Percentiles rank a stretch among this genome's conserved stretches.
phyloP scores from a whole-genome alignment of 2,113 vertebrate species.

The Myodes glareolus region DNA sequence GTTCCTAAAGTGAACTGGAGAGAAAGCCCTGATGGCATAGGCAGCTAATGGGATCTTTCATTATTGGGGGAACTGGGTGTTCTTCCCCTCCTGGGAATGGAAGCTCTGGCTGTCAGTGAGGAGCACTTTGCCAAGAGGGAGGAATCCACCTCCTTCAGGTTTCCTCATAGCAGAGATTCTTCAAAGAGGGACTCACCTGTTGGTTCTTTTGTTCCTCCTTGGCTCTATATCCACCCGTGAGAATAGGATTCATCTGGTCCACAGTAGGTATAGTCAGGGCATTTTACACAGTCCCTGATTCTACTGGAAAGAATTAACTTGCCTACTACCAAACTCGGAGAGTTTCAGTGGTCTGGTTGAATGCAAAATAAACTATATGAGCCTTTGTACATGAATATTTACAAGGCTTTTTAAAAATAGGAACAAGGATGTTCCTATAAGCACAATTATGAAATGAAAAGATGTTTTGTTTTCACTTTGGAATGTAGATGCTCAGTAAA shows the following conservation, averaged over 20 bases:
- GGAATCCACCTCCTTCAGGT: slow-evolving; percentile 14
- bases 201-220: slow-evolving; percentile 51
- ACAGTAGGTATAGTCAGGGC: neutral
- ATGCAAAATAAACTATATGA: slow-evolving; percentile 5
- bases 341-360: neutral
- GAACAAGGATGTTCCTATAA: neutral
- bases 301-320: neutral
- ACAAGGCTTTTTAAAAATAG: neutral
- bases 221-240: slow-evolving; percentile 39
- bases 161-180: slow-evolving; percentile 75
- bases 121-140: slow-evolving; percentile 43
- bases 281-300: neutral
- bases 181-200: slow-evolving; percentile 49
- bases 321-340: neutral
- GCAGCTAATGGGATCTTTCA: neutral
- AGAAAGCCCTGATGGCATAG: neutral
- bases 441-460: neutral
- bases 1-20: slow-evolving; percentile 56
- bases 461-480: neutral
- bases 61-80: neutral
- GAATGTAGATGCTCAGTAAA: neutral
- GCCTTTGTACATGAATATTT: neutral
- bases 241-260: slow-evolving; percentile 36
- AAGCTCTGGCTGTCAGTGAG: neutral
- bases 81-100: neutral